phyloP scores from a whole-genome alignment of 2,797 vertebrate genomes.

The Cottoperca gobio region DNA sequence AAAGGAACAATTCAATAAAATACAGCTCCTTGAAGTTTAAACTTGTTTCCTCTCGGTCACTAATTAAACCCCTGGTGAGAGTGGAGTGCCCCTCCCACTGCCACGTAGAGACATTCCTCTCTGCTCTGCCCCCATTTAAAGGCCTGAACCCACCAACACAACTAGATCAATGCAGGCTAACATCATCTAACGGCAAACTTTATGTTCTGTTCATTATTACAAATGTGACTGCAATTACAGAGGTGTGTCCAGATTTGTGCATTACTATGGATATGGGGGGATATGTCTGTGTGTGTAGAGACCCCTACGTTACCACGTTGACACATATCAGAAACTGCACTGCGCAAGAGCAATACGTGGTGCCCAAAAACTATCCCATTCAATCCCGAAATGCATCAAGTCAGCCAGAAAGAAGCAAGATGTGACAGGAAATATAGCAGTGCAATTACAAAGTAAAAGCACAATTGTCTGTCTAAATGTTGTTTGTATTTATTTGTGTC shows the following conservation, averaged over 20 bases:
- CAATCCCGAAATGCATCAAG: constrained; percentile 45
- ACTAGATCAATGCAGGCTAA: neutral
- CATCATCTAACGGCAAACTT: neutral
- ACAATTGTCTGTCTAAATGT: fast-evolving
- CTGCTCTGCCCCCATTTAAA: neutral
- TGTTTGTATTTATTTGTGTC: fast-evolving
- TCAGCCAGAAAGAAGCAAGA: fast-evolving
- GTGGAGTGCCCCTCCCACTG: constrained; percentile 61
- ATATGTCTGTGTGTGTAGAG: constrained; percentile 23
- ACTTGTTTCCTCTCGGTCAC: neutral
- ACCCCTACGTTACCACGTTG: constrained; percentile 83
- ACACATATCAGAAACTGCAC: constrained; percentile 74
- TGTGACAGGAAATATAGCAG: neutral
- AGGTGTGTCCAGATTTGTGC: constrained; percentile 1
- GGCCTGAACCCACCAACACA: neutral
- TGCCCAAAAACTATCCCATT: constrained; percentile 67
- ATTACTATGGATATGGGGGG: neutral
- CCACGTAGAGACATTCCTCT: constrained; percentile 81
- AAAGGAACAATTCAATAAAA: neutral
- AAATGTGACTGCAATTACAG: neutral
- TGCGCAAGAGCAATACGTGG: constrained; percentile 82
- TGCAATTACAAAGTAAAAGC: constrained; percentile 50
- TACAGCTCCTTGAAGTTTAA: neutral
- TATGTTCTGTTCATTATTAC: neutral
- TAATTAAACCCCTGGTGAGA: constrained; percentile 59